Base-by-base conservation (phyloP, 2,797 vertebrate genomes). In the Euthynnus affinis region DNA sequence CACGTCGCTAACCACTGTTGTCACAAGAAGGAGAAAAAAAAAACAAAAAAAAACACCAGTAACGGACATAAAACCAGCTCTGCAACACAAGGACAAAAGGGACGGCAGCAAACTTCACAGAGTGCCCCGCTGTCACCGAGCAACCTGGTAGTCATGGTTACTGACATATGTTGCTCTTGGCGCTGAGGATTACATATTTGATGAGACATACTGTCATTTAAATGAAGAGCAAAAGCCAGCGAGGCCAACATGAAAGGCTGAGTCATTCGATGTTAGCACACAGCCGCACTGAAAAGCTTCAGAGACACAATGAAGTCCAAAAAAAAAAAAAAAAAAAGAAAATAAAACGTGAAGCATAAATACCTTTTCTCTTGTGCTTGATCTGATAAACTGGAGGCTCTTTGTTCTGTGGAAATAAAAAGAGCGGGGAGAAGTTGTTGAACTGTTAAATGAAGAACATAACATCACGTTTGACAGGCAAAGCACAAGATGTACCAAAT, bases 281-380 rank as follows among this genome's bases (percentile, higher is more conserved):
- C 3, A 72, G 14, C n/a, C 49, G 34, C n/a, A 18, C 15, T 42
- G 17, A 23, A 7, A 49, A 3, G 8, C 32, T 55, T 56, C 5
- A 49, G 37, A 9, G 46, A 63, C 5, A 69, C 3, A 32, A n/a
- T 20, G 23, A n/a, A 22, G 64, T 55, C 15, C 15, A 22, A 5
- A 25, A 61, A 57, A 0, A 17, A 22, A 5, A 25, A 61, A 57
- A 0, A 17, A 32, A 8, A 34, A 1, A 57, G 1, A 15, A 1
- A 53, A 37, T 48, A 4, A 13, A 44, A 72, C 51, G 18, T 5
- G 25, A 58, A 37, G 23, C 3, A 37, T 29, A 69, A 84, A 80
- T 90, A 94, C 94, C 94, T 94, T 91, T 93, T 94, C 42, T 94
- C 91, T 5, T 91, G 89, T 0, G 89, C 76, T 82, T 88, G 92